A percentile compares a stretch with the other conserved stretches of the same genome.
Evolutionary conservation across 2,797 vertebrate species (phyloP).

Genomic region (Sardinella longiceps): DNA sequence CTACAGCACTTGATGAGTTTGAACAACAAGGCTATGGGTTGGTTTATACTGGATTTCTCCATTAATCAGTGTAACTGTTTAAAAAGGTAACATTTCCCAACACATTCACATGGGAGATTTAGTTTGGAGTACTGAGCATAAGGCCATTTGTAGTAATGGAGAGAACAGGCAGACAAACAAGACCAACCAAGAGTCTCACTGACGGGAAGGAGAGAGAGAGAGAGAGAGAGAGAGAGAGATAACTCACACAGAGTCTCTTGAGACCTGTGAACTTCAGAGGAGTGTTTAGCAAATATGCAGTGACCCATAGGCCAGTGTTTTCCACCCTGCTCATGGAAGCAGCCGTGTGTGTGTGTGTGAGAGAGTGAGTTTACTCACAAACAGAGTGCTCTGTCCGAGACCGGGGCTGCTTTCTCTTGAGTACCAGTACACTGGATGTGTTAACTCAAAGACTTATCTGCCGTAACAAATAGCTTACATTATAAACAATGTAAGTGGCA

Average conservation of each 20-base stretch:
- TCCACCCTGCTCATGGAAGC: constrained; percentile 62
- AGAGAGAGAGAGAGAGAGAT: neutral
- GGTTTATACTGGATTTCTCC: too few species aligned
- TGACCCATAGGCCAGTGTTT: constrained; percentile 57
- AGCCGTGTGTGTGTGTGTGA: constrained; percentile 50
- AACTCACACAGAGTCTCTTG: constrained; percentile 36
- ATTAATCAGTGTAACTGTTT: neutral
- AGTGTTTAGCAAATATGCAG: constrained; percentile 65
- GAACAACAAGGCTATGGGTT: too few species aligned
- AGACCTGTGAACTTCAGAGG: constrained; percentile 53
- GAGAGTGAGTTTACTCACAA: constrained; percentile 25
- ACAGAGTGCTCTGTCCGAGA: constrained; percentile 11
- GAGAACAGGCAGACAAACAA: neutral
- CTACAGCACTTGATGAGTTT: too few species aligned
- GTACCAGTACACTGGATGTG: too few species aligned
- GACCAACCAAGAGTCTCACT: constrained; percentile 31
- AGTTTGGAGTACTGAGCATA: neutral
- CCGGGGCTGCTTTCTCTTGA: constrained; percentile 23
- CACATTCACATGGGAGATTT: neutral
- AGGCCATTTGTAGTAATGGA: neutral
- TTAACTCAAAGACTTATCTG: too few species aligned
- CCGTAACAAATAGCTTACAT: too few species aligned
- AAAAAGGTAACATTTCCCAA: neutral
- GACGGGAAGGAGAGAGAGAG: neutral
- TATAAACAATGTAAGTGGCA: too few species aligned